Percentiles rank a stretch among this genome's conserved stretches.
These are phyloP conservation scores for Spatulosminthurus flaviceps DNA, from an alignment of 2,888 invertebrate species.

Conservation along the genomic window DNA sequence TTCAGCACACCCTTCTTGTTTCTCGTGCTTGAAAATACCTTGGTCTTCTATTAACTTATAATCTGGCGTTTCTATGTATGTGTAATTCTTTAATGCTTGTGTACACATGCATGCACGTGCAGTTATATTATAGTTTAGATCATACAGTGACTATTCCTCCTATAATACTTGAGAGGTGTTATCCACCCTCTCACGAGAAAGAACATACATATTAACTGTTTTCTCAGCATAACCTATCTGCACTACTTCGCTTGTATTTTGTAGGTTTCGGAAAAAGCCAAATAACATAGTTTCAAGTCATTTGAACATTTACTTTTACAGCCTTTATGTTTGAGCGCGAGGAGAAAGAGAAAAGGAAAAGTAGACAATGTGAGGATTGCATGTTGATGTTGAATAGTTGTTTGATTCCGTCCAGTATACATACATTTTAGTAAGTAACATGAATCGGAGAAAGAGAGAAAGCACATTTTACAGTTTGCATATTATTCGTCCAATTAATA, in stretches of 20 bases:
- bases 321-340: too few relatives aligned
- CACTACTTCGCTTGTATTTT: neutral
- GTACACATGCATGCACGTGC: too few relatives aligned
- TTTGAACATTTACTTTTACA: conserved; percentile 33
- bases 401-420: neutral
- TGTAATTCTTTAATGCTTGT: too few relatives aligned
- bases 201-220: neutral
- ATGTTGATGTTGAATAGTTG: conserved; percentile 52
- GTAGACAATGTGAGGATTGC: conserved; percentile 60
- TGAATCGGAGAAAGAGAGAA: neutral
- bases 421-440: neutral
- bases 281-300: conserved; percentile 38
- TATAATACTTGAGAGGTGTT: too few relatives aligned
- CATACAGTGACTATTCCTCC: too few relatives aligned
- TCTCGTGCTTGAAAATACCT: conserved; percentile 27
- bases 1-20: conserved; percentile 41
- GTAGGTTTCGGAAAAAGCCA: neutral
- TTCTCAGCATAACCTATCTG: neutral
- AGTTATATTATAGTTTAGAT: too few relatives aligned
- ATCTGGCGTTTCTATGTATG: too few relatives aligned
- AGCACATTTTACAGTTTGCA: neutral
- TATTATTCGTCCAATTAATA: neutral
- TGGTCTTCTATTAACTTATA: too few relatives aligned
- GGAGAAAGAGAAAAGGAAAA: conserved; percentile 2
- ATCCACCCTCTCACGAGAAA: too few relatives aligned